phyloP scores from a whole-genome alignment of 2,888 invertebrate species.

The Cataglyphis livida region DNA sequence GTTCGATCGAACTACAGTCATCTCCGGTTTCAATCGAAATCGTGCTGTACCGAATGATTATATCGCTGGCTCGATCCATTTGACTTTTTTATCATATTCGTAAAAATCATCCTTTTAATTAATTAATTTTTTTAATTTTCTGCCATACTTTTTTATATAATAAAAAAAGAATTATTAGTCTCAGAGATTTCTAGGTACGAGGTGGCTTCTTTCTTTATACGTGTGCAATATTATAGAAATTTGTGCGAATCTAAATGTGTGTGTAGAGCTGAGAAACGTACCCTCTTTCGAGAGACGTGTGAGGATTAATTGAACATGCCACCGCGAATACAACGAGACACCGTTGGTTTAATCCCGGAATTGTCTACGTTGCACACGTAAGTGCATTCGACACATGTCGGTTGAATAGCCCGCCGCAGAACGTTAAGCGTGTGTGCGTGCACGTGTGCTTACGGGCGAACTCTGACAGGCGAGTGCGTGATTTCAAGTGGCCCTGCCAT shows the following conservation, averaged over 20 bases:
- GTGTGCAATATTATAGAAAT: neutral
- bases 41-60: constrained; percentile 5
- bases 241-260: neutral
- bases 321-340: constrained; percentile 20
- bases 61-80: neutral
- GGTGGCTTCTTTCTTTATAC: neutral
- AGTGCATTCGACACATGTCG: constrained; percentile 59
- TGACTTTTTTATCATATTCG: neutral
- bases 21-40: constrained; percentile 43
- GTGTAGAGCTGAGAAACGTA: neutral
- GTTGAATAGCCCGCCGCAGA: constrained; percentile 39
- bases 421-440: constrained; percentile 13
- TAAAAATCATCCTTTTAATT: neutral
- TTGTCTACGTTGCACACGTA: constrained; percentile 45
- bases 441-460: constrained; percentile 4
- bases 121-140: neutral
- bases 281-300: neutral
- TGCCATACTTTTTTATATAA: neutral
- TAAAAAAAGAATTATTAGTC: neutral
- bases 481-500: constrained; percentile 40
- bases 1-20: constrained; percentile 33
- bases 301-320: constrained; percentile 26
- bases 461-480: constrained; percentile 27
- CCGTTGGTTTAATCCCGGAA: constrained; percentile 51
- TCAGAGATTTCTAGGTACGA: neutral